Evolutionary conservation across 1,140 invertebrate species (phyloP).

Genomic region (Himalopsyche phryganea): DNA sequence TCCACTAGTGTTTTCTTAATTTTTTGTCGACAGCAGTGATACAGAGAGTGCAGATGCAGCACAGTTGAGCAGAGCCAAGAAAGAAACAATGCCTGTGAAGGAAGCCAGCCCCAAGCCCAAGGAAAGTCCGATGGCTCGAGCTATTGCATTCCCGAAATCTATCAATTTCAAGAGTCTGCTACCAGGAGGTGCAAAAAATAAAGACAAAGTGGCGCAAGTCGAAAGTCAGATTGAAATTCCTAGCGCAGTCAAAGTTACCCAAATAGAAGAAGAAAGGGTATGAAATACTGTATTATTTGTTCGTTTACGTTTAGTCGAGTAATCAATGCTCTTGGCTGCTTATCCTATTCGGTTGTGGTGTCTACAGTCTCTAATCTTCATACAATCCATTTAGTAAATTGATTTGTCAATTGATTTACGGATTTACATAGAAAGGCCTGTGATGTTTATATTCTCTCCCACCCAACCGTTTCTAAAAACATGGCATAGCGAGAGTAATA

Average conservation of each 20-base stretch:
- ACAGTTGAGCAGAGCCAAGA: constrained; percentile 7
- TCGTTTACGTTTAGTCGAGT: background rate
- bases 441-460: too few species aligned
- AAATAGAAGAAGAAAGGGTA: constrained; percentile 29
- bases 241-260: constrained; percentile 1
- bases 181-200: constrained; percentile 27
- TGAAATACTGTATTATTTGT: background rate
- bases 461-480: too few species aligned
- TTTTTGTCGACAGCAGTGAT: constrained; percentile 26
- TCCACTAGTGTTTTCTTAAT: background rate
- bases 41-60: constrained; percentile 28
- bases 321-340: background rate
- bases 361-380: too few species aligned
- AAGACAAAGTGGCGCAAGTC: constrained; percentile 27
- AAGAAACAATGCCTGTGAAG: background rate
- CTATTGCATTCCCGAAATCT: constrained; percentile 6
- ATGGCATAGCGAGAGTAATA: too few species aligned
- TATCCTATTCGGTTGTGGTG: too few species aligned
- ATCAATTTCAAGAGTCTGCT: constrained; percentile 27
- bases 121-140: constrained; percentile 23
- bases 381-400: too few species aligned
- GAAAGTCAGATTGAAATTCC: constrained; percentile 3
- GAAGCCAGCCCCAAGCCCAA: constrained; percentile 14
- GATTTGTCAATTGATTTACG: too few species aligned
- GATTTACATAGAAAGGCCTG: too few species aligned